phyloP scores from a whole-genome alignment of 2,888 invertebrate genomes.

The Seira ritae region DNA sequence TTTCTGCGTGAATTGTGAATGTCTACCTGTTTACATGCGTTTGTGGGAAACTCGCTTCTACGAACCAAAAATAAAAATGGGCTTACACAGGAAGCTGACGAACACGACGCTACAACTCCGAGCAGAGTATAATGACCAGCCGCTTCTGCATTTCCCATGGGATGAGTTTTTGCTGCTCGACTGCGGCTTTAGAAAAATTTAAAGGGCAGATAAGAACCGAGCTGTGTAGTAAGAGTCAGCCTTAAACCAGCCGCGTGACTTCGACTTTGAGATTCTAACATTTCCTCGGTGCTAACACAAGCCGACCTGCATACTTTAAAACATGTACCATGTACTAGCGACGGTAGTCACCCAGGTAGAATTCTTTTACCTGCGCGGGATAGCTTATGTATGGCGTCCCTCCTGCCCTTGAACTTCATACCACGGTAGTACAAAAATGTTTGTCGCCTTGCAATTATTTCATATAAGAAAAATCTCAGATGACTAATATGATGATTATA shows the following conservation, averaged over 20 bases:
- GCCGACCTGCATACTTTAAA: not conserved
- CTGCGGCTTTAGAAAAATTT: constrained; percentile 24
- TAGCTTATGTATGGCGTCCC: not conserved
- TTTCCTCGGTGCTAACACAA: not conserved
- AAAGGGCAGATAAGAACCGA: not conserved
- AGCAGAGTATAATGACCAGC: constrained; percentile 27
- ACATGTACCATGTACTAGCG: not conserved
- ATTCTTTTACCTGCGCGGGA: too few species aligned
- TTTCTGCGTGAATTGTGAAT: not conserved
- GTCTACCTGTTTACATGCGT: not conserved
- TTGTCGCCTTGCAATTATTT: too few species aligned
- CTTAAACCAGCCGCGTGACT: too few species aligned
- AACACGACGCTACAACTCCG: too few species aligned
- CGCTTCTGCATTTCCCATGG: constrained; percentile 49
- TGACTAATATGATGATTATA: too few species aligned
- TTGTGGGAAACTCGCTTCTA: not conserved
- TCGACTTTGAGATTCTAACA: not conserved
- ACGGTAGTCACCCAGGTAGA: too few species aligned
- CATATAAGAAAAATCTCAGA: too few species aligned
- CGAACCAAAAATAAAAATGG: constrained; percentile 18
- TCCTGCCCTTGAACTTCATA: constrained; percentile 14
- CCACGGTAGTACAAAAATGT: too few species aligned
- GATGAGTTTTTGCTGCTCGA: constrained; percentile 31
- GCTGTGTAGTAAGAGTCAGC: too few species aligned
- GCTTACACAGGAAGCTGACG: constrained; percentile 42